Evolutionary conservation across 2,797 vertebrate genomes (phyloP).

Genomic region (Octomys mimax): DNA sequence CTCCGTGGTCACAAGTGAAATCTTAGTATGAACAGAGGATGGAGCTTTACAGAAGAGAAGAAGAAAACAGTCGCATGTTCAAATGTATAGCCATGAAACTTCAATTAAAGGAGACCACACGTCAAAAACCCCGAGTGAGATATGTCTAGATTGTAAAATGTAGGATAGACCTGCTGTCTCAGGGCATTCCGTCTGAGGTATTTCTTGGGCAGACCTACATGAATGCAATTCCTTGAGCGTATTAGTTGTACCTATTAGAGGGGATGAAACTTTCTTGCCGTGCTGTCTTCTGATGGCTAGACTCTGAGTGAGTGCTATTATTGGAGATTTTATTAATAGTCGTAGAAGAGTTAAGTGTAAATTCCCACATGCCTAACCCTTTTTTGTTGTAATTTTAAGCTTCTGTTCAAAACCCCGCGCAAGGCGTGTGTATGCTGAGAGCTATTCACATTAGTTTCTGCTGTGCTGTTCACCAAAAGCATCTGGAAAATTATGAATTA

Average conservation of each 20-base stretch:
- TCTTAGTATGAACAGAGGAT: constrained; percentile 79
- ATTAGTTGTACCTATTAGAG: constrained; percentile 69
- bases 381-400: constrained; percentile 13
- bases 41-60: constrained; percentile 73
- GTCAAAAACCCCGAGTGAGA: constrained; percentile 68
- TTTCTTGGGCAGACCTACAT: constrained; percentile 80
- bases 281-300: constrained; percentile 63
- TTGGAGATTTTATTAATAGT: constrained; percentile 75
- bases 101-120: constrained; percentile 75
- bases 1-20: constrained; percentile 80
- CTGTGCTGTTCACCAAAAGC: not conserved
- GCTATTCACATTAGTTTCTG: constrained; percentile 36
- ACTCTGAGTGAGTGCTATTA: constrained; percentile 66
- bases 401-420: not conserved
- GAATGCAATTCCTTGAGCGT: constrained; percentile 76
- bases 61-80: constrained; percentile 59
- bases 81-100: constrained; percentile 72
- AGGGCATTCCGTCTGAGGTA: constrained; percentile 74
- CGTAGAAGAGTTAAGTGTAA: constrained; percentile 62
- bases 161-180: constrained; percentile 66
- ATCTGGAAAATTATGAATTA: constrained; percentile 3
- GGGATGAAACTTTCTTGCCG: not conserved
- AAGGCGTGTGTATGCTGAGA: constrained; percentile 22
- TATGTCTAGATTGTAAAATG: constrained; percentile 61
- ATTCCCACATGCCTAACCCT: constrained; percentile 23